phyloP scores from a whole-genome alignment of 2,113 vertebrate genomes.

The Scomber scombrus region DNA sequence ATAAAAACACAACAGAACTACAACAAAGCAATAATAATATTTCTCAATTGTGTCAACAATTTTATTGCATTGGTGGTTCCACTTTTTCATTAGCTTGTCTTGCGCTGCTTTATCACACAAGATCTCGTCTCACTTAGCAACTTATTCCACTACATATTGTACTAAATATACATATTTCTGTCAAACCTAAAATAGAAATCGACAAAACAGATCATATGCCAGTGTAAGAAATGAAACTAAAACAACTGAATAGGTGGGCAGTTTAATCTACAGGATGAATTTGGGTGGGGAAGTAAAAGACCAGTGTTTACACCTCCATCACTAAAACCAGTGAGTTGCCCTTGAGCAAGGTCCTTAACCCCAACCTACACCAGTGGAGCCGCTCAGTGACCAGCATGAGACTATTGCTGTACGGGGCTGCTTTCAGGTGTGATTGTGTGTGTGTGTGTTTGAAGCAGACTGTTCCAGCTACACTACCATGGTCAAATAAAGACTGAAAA shows the following conservation, averaged over 20 bases:
- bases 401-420: neutral
- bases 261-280: slow-evolving; percentile 4
- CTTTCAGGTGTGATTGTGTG: slow-evolving; percentile 16
- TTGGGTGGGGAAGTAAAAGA: neutral
- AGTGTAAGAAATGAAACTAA: neutral
- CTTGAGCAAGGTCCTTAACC: slow-evolving; percentile 50
- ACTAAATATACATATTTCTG: neutral
- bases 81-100: neutral
- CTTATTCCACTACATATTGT: neutral
- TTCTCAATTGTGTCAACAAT: neutral
- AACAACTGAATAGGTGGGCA: neutral
- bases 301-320: neutral
- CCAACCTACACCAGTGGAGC: slow-evolving; percentile 30
- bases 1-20: neutral
- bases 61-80: neutral
- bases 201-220: neutral
- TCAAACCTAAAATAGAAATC: neutral
- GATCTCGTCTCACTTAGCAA: neutral
- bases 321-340: slow-evolving; percentile 20
- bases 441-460: slow-evolving; percentile 2
- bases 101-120: neutral
- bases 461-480: slow-evolving; percentile 5
- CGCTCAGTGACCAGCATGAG: slow-evolving; percentile 1
- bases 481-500: slow-evolving; percentile 42
- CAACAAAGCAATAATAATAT: neutral